A percentile compares a stretch with the other conserved stretches of the same genome.
Evolutionary conservation across 1,140 invertebrate species (phyloP).

Genomic region (Tetramorium alpestre): DNA sequence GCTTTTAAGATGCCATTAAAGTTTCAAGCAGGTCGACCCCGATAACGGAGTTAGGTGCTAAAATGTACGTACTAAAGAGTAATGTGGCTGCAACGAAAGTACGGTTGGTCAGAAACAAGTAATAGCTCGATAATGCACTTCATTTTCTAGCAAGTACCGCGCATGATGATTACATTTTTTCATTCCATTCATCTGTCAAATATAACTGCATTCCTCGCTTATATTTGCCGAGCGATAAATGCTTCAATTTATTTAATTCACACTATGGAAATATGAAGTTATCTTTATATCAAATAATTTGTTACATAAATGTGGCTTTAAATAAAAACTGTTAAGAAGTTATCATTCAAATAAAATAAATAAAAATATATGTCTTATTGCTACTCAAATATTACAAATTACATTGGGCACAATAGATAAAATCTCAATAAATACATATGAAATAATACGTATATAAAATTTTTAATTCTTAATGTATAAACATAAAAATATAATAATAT

Average conservation of each 20-base stretch:
- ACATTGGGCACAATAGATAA: too few species aligned
- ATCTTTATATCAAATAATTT: neutral
- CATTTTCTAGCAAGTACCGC: neutral
- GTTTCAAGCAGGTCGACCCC: neutral
- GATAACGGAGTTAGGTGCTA: neutral
- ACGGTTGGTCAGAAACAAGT: neutral
- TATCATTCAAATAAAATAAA: too few species aligned
- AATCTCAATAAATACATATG: too few species aligned
- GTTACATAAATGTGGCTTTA: neutral
- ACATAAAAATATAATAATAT: neutral
- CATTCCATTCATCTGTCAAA: neutral
- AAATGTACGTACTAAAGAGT: conserved; percentile 20
- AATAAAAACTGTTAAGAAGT: too few species aligned
- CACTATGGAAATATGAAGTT: neutral
- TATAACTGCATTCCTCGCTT: neutral
- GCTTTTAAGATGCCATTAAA: conserved; percentile 47
- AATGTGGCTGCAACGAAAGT: conserved; percentile 18
- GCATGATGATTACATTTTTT: conserved; percentile 10
- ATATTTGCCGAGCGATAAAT: neutral
- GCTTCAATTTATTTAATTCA: neutral
- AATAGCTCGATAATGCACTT: conserved; percentile 15
- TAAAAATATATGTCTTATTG: too few species aligned
- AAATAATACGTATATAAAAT: too few species aligned
- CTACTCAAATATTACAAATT: too few species aligned
- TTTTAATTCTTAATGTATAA: too few species aligned